phyloP scores from a whole-genome alignment of 2,113 vertebrate genomes.

The Dryoscopus gambensis region DNA sequence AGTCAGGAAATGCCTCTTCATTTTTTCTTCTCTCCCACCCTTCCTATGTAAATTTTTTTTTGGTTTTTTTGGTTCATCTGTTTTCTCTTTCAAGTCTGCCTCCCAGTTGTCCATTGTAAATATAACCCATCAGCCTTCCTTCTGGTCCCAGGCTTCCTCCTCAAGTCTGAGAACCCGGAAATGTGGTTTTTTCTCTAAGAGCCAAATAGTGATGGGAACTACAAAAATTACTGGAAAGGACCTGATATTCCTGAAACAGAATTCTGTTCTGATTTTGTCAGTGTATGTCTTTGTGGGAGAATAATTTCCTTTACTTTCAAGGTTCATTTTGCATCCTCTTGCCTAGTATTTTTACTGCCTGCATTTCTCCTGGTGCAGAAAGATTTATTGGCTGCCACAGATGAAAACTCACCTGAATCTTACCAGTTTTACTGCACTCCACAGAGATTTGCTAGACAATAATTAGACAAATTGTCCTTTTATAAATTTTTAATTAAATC shows the following conservation, averaged over 20 bases:
- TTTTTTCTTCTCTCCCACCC: not conserved
- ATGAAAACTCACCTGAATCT: not conserved
- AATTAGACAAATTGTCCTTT: not conserved
- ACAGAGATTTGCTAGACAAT: not conserved
- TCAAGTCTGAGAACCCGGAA: not conserved
- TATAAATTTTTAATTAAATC: not conserved
- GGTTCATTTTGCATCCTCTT: not conserved
- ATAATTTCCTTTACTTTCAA: not conserved
- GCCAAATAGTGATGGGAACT: not conserved
- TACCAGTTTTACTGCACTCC: not conserved
- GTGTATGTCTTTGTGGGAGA: not conserved
- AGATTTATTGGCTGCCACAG: not conserved
- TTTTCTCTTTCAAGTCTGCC: not conserved
- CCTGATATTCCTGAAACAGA: not conserved
- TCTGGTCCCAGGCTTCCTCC: not conserved
- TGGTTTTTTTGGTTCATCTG: not conserved
- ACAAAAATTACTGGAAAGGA: not conserved
- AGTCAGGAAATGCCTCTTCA: not conserved
- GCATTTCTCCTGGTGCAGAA: not conserved
- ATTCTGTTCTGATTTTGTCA: not conserved
- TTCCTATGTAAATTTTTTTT: not conserved
- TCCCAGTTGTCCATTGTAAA: not conserved
- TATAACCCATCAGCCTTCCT: not conserved
- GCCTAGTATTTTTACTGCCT: not conserved
- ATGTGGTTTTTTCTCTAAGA: not conserved